These are phyloP conservation scores for Leptinotarsa haldemani DNA, from an alignment of 2,888 invertebrate genomes.

Conservation along the genomic window DNA sequence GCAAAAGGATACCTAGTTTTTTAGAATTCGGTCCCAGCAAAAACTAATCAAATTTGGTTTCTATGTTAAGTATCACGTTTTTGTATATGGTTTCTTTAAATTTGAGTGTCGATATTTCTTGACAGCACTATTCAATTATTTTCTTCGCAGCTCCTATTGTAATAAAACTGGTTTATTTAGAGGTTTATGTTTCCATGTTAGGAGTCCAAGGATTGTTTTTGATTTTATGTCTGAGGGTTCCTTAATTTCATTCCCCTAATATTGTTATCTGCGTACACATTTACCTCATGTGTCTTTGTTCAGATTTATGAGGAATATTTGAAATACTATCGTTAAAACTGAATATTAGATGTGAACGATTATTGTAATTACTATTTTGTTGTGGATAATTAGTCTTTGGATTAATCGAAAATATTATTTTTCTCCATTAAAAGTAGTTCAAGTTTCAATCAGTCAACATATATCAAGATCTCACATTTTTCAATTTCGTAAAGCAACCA, in stretches of 20 bases:
- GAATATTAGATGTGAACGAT: too few species aligned
- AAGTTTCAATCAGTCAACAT: too few species aligned
- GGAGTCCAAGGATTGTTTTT: background rate
- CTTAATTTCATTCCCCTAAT: too few species aligned
- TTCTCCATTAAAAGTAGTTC: too few species aligned
- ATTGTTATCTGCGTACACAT: too few species aligned
- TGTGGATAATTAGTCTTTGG: too few species aligned
- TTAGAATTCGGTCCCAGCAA: constrained; percentile 38
- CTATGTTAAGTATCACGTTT: constrained; percentile 43
- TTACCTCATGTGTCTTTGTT: too few species aligned
- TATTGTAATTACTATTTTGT: too few species aligned
- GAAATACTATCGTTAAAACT: too few species aligned
- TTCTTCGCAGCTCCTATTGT: constrained; percentile 46
- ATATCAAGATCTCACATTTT: background rate
- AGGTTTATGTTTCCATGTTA: background rate
- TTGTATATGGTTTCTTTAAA: constrained; percentile 33
- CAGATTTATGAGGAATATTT: too few species aligned
- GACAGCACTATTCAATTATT: constrained; percentile 45
- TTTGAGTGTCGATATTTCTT: constrained; percentile 39
- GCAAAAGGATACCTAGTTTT: constrained; percentile 44
- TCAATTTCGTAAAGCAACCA: background rate
- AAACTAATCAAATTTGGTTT: constrained; percentile 47
- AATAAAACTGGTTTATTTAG: constrained; percentile 43
- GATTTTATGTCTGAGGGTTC: background rate
- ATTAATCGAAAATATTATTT: too few species aligned